Base-by-base conservation (phyloP, 1,140 invertebrate genomes). In the Bactericera cockerelli region DNA sequence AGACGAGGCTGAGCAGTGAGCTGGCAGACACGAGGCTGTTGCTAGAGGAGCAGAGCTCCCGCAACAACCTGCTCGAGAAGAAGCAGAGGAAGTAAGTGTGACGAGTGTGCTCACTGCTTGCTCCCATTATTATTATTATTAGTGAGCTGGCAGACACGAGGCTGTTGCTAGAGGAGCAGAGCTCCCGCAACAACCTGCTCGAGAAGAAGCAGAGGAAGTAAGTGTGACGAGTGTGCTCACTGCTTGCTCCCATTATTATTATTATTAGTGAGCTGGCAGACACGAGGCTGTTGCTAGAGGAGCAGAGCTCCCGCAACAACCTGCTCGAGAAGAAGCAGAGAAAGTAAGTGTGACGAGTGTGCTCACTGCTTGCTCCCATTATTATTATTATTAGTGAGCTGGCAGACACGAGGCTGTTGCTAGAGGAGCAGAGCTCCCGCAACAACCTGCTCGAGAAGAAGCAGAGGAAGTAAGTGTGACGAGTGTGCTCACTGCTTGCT, bases 261-360 rank as follows among this genome's bases (percentile, higher is more conserved):
- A n/a, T n/a, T n/a, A n/a, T n/a, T n/a, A 83, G 87, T 61, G 93
- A 97, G 72, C 86, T 90, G 79, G 91, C 91, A 68, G 93, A 97
- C 74, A 73, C 93, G 38, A 79, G 87, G 60, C 80, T 92, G 22
- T 76, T 94, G 59, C 76, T 93, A n/a, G 92, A 96, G 67, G 91
- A 96, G 75, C 90, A 93, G 74, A 90, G 82, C 64, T 80, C 85
- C 6, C 79, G 92, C 42, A 94, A 93, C 73, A 87, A 89, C 71
- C 74, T 95, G 26, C 77, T 97, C 14, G 93, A 97, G 72, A 93
- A 95, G 71, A 93, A 94, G 65, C 92, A 96, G 71, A 79, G 91
- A 67, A 87, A 87, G 75, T 77, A 63, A 72, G 73, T 70, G n/a
- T n/a, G 28, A 31, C n/a, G n/a, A n/a, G n/a, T n/a, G n/a, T n/a